Conservation (phyloP, 2,888 invertebrate genomes). For the Agriopis marginaria region DNA sequence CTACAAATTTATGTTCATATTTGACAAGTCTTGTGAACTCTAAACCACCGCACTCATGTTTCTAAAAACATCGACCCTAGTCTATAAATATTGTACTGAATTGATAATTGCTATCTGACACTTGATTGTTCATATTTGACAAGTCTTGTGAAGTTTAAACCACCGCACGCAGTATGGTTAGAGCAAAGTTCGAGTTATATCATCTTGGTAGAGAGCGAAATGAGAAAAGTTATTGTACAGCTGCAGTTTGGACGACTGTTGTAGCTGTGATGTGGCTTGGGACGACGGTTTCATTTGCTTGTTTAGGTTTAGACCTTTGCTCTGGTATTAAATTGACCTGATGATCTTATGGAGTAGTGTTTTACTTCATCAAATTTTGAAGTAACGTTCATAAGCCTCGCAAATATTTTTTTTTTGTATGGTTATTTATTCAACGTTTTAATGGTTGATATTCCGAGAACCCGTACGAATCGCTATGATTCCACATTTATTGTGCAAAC, state of each 20-base stretch:
- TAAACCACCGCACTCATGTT: no score
- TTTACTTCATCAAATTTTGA: neutral
- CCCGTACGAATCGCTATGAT: no score
- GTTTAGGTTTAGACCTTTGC: slow-evolving; percentile 13
- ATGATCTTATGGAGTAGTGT: neutral
- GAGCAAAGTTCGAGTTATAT: slow-evolving; percentile 43
- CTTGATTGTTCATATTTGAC: neutral
- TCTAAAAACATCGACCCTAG: no score
- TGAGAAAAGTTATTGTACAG: slow-evolving; percentile 52
- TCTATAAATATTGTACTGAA: no score
- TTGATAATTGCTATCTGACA: no score
- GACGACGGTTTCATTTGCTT: slow-evolving; percentile 22
- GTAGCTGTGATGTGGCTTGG: slow-evolving; percentile 23
- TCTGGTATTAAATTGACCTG: neutral
- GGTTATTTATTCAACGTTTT: no score
- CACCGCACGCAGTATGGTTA: slow-evolving; percentile 19
- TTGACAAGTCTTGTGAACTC: no score
- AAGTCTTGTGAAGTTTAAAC: slow-evolving; percentile 8
- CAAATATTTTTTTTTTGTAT: no score
- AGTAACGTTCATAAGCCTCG: neutral
- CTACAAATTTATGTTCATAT: no score
- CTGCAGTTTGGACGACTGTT: slow-evolving; percentile 39
- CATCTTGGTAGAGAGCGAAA: slow-evolving; percentile 48
- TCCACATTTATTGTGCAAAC: no score
- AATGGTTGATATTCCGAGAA: no score